Evolutionary conservation across 2,113 vertebrate species (phyloP).

Genomic region (Macrotus californicus): DNA sequence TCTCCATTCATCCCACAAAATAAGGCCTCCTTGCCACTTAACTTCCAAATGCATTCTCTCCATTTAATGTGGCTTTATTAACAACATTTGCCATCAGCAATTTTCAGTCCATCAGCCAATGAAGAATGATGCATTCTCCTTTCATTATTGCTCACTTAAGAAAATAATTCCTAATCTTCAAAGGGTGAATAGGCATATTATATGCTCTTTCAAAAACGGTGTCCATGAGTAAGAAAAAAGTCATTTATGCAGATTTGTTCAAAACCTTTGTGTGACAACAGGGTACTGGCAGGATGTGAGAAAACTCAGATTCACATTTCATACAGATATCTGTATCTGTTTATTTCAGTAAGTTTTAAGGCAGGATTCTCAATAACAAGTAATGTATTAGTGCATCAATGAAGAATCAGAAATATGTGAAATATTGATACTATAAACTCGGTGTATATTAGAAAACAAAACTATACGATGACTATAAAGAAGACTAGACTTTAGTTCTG

Average conservation of each 20-base stretch:
- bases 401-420: not conserved
- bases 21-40: slow-evolving; percentile 44
- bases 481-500: not conserved
- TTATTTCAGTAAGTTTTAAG: not conserved
- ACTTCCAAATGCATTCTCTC: slow-evolving; percentile 61
- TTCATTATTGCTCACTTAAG: slow-evolving; percentile 57
- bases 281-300: not conserved
- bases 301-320: not conserved
- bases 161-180: slow-evolving; percentile 60
- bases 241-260: slow-evolving; percentile 32
- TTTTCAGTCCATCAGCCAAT: slow-evolving; percentile 60
- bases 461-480: not conserved
- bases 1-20: slow-evolving; percentile 50
- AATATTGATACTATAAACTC: not conserved
- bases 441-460: not conserved
- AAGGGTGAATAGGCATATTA: slow-evolving; percentile 52
- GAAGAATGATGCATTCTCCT: slow-evolving; percentile 54
- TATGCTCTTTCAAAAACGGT: slow-evolving; percentile 40
- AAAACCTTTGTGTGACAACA: not conserved
- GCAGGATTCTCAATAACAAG: not conserved
- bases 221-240: not conserved
- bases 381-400: not conserved
- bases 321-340: not conserved
- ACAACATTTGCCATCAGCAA: slow-evolving; percentile 41
- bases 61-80: slow-evolving; percentile 65